Base-by-base conservation (phyloP, 2,888 invertebrate species). In the Philaethria dido region DNA sequence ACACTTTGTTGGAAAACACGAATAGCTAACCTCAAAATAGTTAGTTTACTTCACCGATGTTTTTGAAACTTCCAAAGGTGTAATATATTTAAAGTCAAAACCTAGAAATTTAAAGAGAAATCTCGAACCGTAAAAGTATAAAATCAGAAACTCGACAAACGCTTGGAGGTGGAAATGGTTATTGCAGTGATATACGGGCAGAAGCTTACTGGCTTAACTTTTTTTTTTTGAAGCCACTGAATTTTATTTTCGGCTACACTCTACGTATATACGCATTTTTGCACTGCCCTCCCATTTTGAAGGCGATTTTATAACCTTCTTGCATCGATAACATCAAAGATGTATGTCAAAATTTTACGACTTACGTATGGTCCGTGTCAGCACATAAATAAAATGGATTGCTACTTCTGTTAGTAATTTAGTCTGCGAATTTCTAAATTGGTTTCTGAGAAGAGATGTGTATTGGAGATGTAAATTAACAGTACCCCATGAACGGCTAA, bases 221-320 rank as follows among this genome's bases (percentile, higher is more conserved):
- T n/a, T n/a, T n/a, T n/a, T 82, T 86, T 83, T 80, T 80, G 83
- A 80, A 80, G 76, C 77, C 79, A 77, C 71, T 78, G 77, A 71
- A 69, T 69, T 66, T 57, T 57, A 57, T 42, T 57, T 69, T 59
- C 18, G 25, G 45, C 20, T 66, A 50, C 57, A 54, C 60, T 61
- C 52, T 8, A 64, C 64, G 18, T 18, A 39, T 57, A 57, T 57
- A 5, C 22, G 14, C 11, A 13, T 55, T 64, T 55, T 55, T 64
- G n/a, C 55, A 20, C 20, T 42, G 57, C n/a, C 42, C 42, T 42
- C n/a, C 57, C 42, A 25, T 57, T 39, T 22, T 25, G 42, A 16
- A 22, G 16, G 42, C 42, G 13, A 57, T 25, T 42, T 57, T 42
- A 57, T 42, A 42, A 16, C 22, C 22, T n/a, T 42, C 39, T 42